Evolutionary conservation across 2,888 invertebrate genomes (phyloP), one percentile per base, ranked within the genome.

Genomic region (Xestia sexstrigata): DNA sequence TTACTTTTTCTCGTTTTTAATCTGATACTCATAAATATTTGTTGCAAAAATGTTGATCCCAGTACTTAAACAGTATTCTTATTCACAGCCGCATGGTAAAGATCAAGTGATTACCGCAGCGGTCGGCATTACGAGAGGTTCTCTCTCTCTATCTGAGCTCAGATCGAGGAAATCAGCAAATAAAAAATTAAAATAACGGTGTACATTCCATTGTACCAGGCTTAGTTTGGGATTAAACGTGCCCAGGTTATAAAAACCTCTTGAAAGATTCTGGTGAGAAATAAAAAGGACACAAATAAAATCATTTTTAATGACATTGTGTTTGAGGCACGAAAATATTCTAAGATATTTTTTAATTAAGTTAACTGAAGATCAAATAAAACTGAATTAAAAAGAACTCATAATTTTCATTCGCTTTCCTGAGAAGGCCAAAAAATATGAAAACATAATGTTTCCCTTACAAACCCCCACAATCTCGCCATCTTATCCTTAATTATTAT

Each of bases 41-140:
- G 45, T 20, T 66, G 52, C 39, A 79, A 78, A 81, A 83, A 80
- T 70, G 78, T 68, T 77, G 70, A 79, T 78, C 65, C 17, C 15
- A 77, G 72, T 80, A 75, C 78, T 87, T 81, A 79, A 26, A 69
- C 60, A 70, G 70, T 65, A 62, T 78, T 39, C 67, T 85, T 81
- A 79, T 79, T 83, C 45, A 26, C 63, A 65, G 68, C 67, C 74
- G 81, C 77, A 63, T 63, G 73, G 78, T 72, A 78, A 83, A 87
- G 87, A 87, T 87, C 87, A 87, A 87, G 83, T 79, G 87, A 87
- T 87, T 87, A 87, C 78, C 70, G 30, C 74, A 26, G 75, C 67
- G 68, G 82, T 49, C 8, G 65, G 73, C 62, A 77, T 80, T 77
- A 69, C 70, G 26, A 60, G 77, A 70, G 81, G 69, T 74, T 75